These are phyloP conservation scores for Ginglymostoma cirratum DNA, from an alignment of 2,113 vertebrate species.

Conservation along the genomic window DNA sequence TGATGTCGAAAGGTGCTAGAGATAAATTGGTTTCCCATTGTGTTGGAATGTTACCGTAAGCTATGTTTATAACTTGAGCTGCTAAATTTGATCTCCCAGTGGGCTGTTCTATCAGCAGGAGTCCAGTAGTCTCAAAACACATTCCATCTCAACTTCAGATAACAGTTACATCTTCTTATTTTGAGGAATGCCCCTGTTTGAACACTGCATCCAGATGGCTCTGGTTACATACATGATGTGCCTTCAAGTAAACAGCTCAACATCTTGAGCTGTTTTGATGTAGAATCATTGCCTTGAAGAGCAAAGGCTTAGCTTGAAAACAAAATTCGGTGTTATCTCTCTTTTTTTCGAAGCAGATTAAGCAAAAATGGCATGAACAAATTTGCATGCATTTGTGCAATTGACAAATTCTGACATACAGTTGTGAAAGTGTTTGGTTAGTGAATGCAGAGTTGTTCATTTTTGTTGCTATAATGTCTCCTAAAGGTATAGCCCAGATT, in stretches of 20 bases:
- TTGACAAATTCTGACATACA: not conserved
- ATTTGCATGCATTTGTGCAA: not conserved
- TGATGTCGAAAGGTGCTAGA: constrained; percentile 16
- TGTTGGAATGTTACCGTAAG: constrained; percentile 18
- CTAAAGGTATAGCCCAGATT: not conserved
- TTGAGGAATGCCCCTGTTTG: constrained; percentile 36
- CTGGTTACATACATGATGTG: not conserved
- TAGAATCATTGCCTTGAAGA: not conserved
- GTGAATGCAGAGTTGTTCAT: not conserved
- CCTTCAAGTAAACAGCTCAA: constrained; percentile 21
- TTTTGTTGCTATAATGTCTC: not conserved
- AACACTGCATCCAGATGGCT: constrained; percentile 35
- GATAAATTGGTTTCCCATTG: not conserved
- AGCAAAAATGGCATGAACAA: not conserved
- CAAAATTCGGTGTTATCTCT: not conserved
- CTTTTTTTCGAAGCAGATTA: not conserved
- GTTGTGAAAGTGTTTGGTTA: not conserved
- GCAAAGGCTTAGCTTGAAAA: too few relatives aligned
- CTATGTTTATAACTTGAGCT: not conserved
- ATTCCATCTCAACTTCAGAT: constrained; percentile 25
- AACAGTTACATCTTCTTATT: constrained; percentile 38
- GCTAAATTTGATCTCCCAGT: not conserved
- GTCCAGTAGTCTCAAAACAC: constrained; percentile 32
- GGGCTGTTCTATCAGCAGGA: constrained; percentile 30
- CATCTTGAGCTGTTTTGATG: constrained; percentile 25